Evolutionary conservation across 2,888 invertebrate genomes (phyloP).

Genomic region (Apamea crenata): DNA sequence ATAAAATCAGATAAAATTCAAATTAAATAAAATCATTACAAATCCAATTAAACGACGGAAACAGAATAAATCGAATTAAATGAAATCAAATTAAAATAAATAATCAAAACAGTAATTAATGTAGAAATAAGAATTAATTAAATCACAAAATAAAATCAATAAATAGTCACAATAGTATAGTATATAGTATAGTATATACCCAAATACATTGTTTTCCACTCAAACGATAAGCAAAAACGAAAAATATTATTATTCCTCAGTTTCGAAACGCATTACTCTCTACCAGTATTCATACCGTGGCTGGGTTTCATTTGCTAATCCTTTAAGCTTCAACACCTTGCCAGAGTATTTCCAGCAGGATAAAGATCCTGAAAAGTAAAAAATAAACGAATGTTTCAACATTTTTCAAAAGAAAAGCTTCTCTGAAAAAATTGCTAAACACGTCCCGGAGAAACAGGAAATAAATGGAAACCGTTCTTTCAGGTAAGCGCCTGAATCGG

Average conservation of each 20-base stretch:
- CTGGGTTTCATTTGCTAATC: conserved; percentile 59
- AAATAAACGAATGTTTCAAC: conserved; percentile 43
- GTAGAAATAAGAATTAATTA: too few relatives aligned
- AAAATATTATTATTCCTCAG: conserved; percentile 24
- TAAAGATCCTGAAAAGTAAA: conserved; percentile 46
- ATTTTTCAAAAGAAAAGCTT: conserved; percentile 64
- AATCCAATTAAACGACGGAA: too few relatives aligned
- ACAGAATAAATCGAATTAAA: too few relatives aligned
- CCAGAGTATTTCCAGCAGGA: conserved; percentile 36
- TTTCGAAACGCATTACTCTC: conserved; percentile 28
- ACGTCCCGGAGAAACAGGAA: conserved; percentile 68
- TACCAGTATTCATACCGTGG: conserved; percentile 27
- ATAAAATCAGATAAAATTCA: too few relatives aligned
- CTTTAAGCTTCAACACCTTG: conserved; percentile 58
- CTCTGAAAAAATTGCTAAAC: conserved; percentile 70
- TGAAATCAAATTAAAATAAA: too few relatives aligned
- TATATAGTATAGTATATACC: background rate
- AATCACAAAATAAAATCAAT: too few relatives aligned
- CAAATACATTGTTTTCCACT: conserved; percentile 5
- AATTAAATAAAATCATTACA: too few relatives aligned
- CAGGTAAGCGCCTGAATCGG: conserved; percentile 70
- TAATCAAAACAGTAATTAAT: too few relatives aligned
- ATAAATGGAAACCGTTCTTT: conserved; percentile 73
- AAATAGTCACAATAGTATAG: too few relatives aligned
- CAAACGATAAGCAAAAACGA: background rate